phyloP scores from a whole-genome alignment of 1,140 invertebrate species.

The Branchinecta lynchi region DNA sequence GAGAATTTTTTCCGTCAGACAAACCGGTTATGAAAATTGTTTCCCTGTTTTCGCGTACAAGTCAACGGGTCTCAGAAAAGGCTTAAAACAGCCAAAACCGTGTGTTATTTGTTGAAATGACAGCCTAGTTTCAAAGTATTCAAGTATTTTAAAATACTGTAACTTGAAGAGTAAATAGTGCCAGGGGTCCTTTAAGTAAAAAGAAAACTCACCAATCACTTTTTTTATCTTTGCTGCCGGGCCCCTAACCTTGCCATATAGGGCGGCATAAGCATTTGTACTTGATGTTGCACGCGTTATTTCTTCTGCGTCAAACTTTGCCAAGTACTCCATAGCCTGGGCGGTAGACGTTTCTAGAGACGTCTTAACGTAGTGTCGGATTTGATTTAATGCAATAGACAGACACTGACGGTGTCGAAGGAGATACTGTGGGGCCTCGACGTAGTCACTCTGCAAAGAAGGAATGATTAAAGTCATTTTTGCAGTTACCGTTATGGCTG shows the following conservation, averaged over 20 bases:
- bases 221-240: background rate
- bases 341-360: background rate
- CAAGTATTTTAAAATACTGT: too few species aligned
- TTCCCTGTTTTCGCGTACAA: too few species aligned
- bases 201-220: background rate
- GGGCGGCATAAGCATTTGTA: background rate
- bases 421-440: background rate
- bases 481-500: too few species aligned
- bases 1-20: too few species aligned
- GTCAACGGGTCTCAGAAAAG: too few species aligned
- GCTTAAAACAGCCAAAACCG: too few species aligned
- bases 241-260: background rate
- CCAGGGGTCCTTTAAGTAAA: too few species aligned
- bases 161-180: too few species aligned
- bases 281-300: background rate
- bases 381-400: background rate
- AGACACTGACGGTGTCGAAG: background rate
- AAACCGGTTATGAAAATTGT: too few species aligned
- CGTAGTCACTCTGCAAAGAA: background rate
- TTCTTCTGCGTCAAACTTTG: background rate
- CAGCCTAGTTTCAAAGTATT: too few species aligned
- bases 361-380: background rate
- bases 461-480: too few species aligned
- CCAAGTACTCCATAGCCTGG: background rate
- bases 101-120: too few species aligned